phyloP scores from a whole-genome alignment of 2,797 vertebrate species.

The Lycodopsis pacificus region DNA sequence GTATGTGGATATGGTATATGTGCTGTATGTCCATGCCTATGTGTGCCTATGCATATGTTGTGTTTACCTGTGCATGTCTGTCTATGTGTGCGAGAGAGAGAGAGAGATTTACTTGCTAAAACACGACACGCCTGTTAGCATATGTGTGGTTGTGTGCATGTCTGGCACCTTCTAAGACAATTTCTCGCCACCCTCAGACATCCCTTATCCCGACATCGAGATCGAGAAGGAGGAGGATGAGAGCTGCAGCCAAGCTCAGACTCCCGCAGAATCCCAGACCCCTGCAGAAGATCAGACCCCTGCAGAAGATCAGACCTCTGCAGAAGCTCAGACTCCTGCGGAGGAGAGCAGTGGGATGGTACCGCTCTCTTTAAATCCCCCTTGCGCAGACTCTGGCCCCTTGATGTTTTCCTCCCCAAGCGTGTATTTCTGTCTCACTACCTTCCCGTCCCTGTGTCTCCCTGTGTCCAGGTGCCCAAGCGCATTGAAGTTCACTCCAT shows the following conservation, averaged over 20 bases:
- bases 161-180: conserved; percentile 4
- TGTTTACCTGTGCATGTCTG: conserved; percentile 37
- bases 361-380: conserved; percentile 10
- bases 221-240: conserved; percentile 70
- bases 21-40: conserved; percentile 34
- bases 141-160: background rate
- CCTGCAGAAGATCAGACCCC: conserved; percentile 21
- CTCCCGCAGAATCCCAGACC: conserved; percentile 12
- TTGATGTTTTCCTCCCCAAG: conserved; percentile 3
- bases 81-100: conserved; percentile 27
- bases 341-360: conserved; percentile 71
- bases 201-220: conserved; percentile 48
- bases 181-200: conserved; percentile 50
- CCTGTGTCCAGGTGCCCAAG: conserved; percentile 77
- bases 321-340: conserved; percentile 58
- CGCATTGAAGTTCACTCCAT: conserved; percentile 88
- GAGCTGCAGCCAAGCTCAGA: conserved; percentile 38
- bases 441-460: background rate
- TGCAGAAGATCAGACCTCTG: conserved; percentile 52
- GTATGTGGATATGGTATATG: conserved; percentile 20
- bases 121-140: conserved; percentile 1
- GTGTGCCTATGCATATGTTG: conserved; percentile 35
- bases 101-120: conserved; percentile 28
- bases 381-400: conserved; percentile 18
- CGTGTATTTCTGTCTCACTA: conserved; percentile 28